Percentiles rank a stretch among this genome's conserved stretches.
Evolutionary conservation across 2,797 vertebrate genomes (phyloP).

Genomic region (Acipenser transmontanus): DNA sequence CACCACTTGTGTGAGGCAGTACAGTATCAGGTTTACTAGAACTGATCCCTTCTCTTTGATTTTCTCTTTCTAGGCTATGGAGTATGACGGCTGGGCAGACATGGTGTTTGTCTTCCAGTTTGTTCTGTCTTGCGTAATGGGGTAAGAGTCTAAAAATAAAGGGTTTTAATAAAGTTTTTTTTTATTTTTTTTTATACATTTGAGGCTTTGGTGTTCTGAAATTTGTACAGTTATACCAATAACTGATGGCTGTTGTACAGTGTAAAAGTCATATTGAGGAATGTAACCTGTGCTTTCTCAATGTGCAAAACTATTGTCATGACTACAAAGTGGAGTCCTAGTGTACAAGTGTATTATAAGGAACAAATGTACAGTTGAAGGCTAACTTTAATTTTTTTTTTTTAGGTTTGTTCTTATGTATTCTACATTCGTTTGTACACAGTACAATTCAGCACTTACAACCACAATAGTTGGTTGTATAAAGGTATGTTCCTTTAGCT

Average conservation of each 20-base stretch:
- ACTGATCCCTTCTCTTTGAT: neutral
- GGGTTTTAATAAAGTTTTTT: conserved; percentile 8
- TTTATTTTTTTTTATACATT: neutral
- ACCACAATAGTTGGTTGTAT: conserved; percentile 95
- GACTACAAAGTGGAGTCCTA: too few relatives aligned
- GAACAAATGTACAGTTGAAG: too few relatives aligned
- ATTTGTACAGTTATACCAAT: neutral
- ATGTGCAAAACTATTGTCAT: too few relatives aligned
- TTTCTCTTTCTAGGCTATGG: conserved; percentile 58
- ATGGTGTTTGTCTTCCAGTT: conserved; percentile 77
- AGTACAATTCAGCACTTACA: conserved; percentile 92
- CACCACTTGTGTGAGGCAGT: too few relatives aligned
- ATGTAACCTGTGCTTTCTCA: too few relatives aligned
- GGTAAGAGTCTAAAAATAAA: conserved; percentile 57
- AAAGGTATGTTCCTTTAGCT: conserved; percentile 63
- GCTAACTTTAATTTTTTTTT: neutral
- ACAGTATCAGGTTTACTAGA: too few relatives aligned
- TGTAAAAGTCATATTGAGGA: too few relatives aligned
- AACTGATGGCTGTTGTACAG: too few relatives aligned
- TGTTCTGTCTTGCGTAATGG: conserved; percentile 86
- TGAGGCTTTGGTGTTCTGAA: neutral
- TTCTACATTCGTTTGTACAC: conserved; percentile 88
- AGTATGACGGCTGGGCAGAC: conserved; percentile 80
- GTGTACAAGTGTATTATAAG: too few relatives aligned
- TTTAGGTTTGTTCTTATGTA: conserved; percentile 89